Base-by-base conservation (phyloP, 2,113 vertebrate genomes). In the Polypterus bichir region DNA sequence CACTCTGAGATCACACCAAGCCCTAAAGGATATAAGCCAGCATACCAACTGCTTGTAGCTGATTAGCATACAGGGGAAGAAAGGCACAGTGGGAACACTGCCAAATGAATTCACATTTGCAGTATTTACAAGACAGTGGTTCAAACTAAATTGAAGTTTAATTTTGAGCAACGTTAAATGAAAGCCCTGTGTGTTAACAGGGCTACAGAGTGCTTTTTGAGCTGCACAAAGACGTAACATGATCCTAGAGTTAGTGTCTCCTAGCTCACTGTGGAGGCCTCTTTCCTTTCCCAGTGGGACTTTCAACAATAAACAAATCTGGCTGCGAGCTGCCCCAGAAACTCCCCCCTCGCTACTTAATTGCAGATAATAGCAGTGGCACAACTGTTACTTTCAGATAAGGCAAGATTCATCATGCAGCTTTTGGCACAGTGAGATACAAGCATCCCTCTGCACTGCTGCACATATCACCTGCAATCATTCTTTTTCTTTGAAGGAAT, bases 321-420 rank as follows among this genome's bases (percentile, higher is more conserved):
- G 64, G 59, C 66, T 64, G 62, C 54, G 56, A 68, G 68, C 65
- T 57, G 62, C 66, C 63, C 64, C 64, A 47, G 64, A 61, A 58
- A 68, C 64, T 64, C 70, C 66, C 66, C 62, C 60, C 58, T 65
- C 57, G 51, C 65, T 63, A 65, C 65, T 69, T 70, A 73, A 70
- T 70, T 68, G 65, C 68, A 65, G 67, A 68, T 72, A 70, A 72
- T 72, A 70, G 66, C 64, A 57, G 65, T 61, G 64, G 66, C 64
- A 70, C 64, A 64, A 73, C 66, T 70, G 69, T 57, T 61, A 66
- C 65, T 65, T 73, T 70, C 66, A 70, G 69, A 73, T 70, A 73
- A 68, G 71, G 66, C 57, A 66, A 66, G 69, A 73, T 70, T 73
- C 65, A 68, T 69, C 68, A 70, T 59, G 64, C 68, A 46, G 47